These are phyloP conservation scores for Pediacus dermestoides DNA, from an alignment of 2,888 invertebrate species.

Conservation along the genomic window DNA sequence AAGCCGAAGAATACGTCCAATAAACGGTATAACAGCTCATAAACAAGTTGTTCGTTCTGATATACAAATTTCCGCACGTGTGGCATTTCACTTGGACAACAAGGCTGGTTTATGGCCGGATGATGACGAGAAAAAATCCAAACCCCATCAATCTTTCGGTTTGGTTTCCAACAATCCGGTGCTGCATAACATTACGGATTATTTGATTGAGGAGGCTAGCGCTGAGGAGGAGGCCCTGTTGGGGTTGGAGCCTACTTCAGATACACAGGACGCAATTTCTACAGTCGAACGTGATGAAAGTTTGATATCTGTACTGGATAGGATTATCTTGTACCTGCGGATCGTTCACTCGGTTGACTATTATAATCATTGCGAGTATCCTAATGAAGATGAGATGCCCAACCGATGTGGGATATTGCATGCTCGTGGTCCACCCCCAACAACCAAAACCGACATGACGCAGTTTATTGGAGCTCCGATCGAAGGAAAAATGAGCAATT, in stretches of 20 bases:
- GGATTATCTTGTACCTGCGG: slow-evolving; percentile 87
- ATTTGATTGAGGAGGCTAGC: slow-evolving; percentile 95
- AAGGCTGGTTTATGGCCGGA: slow-evolving; percentile 74
- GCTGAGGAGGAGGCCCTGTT: slow-evolving; percentile 96
- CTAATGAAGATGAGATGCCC: slow-evolving; percentile 99
- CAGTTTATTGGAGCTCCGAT: slow-evolving; percentile 76
- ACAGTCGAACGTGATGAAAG: slow-evolving; percentile 68
- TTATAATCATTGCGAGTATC: slow-evolving; percentile 98
- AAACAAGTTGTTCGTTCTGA: slow-evolving; percentile 86
- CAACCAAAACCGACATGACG: slow-evolving; percentile 69
- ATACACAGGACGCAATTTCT: slow-evolving; percentile 49
- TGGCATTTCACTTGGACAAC: slow-evolving; percentile 85
- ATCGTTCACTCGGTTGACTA: slow-evolving; percentile 98
- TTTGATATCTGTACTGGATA: slow-evolving; percentile 68
- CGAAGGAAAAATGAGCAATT: slow-evolving; percentile 88
- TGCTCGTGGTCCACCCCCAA: slow-evolving; percentile 84
- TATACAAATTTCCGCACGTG: slow-evolving; percentile 87
- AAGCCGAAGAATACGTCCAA: slow-evolving; percentile 87
- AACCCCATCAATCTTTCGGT: slow-evolving; percentile 57
- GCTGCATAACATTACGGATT: slow-evolving; percentile 94
- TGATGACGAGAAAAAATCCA: slow-evolving; percentile 50
- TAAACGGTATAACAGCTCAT: slow-evolving; percentile 86
- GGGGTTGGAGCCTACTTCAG: slow-evolving; percentile 59
- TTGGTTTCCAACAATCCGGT: slow-evolving; percentile 87
- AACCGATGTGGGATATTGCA: slow-evolving; percentile 98